phyloP scores from a whole-genome alignment of 2,797 vertebrate genomes.

The Microctenopoma steveboyesi region DNA sequence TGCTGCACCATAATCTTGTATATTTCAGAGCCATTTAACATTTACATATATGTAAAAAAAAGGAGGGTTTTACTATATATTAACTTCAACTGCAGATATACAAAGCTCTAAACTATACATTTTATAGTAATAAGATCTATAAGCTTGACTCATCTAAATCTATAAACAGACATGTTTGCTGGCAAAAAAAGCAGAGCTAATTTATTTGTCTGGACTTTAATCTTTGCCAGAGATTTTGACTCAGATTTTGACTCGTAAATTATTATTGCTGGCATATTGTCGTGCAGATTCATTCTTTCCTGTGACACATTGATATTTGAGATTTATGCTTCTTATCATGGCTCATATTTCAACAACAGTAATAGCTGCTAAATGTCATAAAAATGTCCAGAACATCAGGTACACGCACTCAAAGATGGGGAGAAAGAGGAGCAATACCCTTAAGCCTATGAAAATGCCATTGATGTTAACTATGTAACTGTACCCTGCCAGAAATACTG shows the following conservation, averaged over 20 bases:
- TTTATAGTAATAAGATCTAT: neutral
- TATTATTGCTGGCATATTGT: neutral
- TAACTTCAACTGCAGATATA: neutral
- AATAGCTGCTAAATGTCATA: slow-evolving; percentile 65
- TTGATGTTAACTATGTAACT: slow-evolving; percentile 69
- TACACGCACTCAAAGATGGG: slow-evolving; percentile 66
- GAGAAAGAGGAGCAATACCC: slow-evolving; percentile 31
- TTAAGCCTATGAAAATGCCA: slow-evolving; percentile 65
- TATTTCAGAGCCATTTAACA: neutral
- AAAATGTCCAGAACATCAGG: slow-evolving; percentile 69
- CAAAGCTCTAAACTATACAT: neutral
- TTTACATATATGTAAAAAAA: neutral
- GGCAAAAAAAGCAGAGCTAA: neutral
- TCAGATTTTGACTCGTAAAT: slow-evolving; percentile 23
- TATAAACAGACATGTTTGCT: neutral
- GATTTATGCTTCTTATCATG: slow-evolving; percentile 48
- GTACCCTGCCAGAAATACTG: slow-evolving; percentile 47
- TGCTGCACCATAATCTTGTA: neutral
- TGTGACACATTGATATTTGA: slow-evolving; percentile 35
- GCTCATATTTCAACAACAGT: slow-evolving; percentile 70
- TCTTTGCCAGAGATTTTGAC: slow-evolving; percentile 18
- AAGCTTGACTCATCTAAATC: slow-evolving; percentile 3
- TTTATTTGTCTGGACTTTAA: slow-evolving; percentile 10
- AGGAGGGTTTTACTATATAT: neutral
- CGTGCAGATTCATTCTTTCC: slow-evolving; percentile 31